Conservation (phyloP, 1,140 invertebrate genomes). For the Fopius arisanus region DNA sequence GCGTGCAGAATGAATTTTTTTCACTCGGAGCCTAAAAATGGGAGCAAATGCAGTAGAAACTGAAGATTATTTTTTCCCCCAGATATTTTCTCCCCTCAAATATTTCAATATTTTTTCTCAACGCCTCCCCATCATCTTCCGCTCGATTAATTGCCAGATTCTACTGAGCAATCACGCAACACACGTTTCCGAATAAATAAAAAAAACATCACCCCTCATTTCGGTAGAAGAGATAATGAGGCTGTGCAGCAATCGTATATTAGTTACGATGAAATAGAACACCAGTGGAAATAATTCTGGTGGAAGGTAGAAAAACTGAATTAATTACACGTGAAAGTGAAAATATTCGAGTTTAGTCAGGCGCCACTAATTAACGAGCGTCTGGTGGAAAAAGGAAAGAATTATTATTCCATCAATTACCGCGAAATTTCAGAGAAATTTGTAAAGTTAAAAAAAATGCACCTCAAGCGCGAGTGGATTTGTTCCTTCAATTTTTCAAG, state of each 20-base stretch:
- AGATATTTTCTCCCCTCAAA: too few relatives aligned
- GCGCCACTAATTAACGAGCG: not conserved
- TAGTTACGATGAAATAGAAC: not conserved
- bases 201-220: too few relatives aligned
- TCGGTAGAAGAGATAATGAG: too few relatives aligned
- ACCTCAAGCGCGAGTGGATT: not conserved
- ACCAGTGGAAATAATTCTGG: not conserved
- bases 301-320: not conserved
- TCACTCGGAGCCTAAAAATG: not conserved
- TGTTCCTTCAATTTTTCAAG: not conserved
- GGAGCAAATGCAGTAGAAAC: not conserved
- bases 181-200: too few relatives aligned
- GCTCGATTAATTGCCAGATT: too few relatives aligned
- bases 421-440: conserved; percentile 5
- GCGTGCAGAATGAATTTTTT: not conserved
- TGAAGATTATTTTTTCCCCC: too few relatives aligned
- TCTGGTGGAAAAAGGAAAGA: conserved; percentile 17
- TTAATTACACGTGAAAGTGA: not conserved
- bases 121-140: too few relatives aligned
- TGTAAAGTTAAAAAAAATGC: not conserved
- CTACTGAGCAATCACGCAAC: too few relatives aligned
- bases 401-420: conserved; percentile 31
- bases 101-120: too few relatives aligned
- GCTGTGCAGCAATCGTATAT: too few relatives aligned
- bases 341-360: not conserved